Evolutionary conservation across 2,888 invertebrate genomes (phyloP).

Genomic region (Vesta saturnalis): DNA sequence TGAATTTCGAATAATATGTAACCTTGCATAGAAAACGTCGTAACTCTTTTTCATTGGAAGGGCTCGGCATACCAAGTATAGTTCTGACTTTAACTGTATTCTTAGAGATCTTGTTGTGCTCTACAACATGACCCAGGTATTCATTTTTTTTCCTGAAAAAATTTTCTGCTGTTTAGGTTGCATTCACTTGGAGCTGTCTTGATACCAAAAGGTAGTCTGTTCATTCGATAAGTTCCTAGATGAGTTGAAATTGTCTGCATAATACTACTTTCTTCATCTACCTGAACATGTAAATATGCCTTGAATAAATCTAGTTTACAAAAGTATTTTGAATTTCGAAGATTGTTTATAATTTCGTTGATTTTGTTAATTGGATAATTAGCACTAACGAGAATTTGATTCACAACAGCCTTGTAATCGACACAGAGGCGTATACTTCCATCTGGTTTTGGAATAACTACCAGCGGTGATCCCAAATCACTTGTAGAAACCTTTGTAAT

Average conservation of each 20-base stretch:
- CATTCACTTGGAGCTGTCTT: slow-evolving; percentile 46
- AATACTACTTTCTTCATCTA: slow-evolving; percentile 36
- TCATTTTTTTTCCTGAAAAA: too few species aligned
- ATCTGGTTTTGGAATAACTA: slow-evolving; percentile 38
- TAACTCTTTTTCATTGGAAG: neutral
- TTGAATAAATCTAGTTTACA: slow-evolving; percentile 48
- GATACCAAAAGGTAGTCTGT: too few species aligned
- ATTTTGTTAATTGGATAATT: slow-evolving; percentile 40
- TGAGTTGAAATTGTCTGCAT: slow-evolving; percentile 48
- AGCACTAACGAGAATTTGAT: slow-evolving; percentile 38
- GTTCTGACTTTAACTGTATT: neutral
- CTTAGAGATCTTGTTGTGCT: too few species aligned
- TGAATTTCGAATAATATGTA: too few species aligned
- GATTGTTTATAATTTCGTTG: slow-evolving; percentile 44
- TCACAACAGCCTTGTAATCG: slow-evolving; percentile 45
- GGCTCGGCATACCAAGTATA: neutral
- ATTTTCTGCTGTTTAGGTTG: slow-evolving; percentile 12
- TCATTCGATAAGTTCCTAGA: slow-evolving; percentile 43
- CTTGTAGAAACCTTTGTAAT: neutral
- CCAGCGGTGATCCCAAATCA: slow-evolving; percentile 41
- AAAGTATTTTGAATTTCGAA: too few species aligned
- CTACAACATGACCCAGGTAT: too few species aligned
- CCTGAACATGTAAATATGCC: slow-evolving; percentile 45
- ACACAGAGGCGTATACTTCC: slow-evolving; percentile 39
- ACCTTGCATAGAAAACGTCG: neutral